Base-by-base conservation (phyloP, 2,113 vertebrate species). In the Labrus mixtus region DNA sequence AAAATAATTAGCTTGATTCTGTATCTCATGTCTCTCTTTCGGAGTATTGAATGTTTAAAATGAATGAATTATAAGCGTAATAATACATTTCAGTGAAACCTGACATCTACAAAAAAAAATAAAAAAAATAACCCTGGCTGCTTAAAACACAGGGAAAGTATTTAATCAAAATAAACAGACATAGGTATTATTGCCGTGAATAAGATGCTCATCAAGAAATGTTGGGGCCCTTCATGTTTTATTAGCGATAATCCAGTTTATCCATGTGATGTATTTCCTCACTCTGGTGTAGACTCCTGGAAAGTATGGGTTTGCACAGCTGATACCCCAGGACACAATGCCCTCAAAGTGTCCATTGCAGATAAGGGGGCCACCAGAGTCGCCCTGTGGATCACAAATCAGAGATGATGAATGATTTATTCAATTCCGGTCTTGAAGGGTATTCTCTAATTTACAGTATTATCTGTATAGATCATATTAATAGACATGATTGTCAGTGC, bases 261-360 rank as follows among this genome's bases (percentile, higher is more conserved):
- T 94, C 94, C 93, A 94, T 0, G 0, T 0, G 29, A 60, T 3
- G 48, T 92, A 95, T 53, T 87, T 88, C 61, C 70, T 90, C 56
- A 95, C 88, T 91, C 72, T 94, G 46, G 93, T 94, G 89, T 95
- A 95, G 77, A 94, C 93, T 1, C 94, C 93, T 15, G 94, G 94
- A 75, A 57, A 94, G 56, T 79, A 84, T 0, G 79, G 65, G 71
- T 86, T 88, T 51, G 91, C 93, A 22, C 94, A 95, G 58, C 93
- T 76, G 54, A 95, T 93, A 17, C 94, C 93, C 94, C 94, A 95
- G 13, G 94, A 95, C n/a, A 95, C 94, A 0, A 95, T 93, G 16
- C 94, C 94, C 70, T 94, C 89, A 0, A 94, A 68, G 10, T 15
- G 3, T 43, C 86, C 91, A 7, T 88, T 74, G 67, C 94, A 95